These are phyloP conservation scores for Drosophila kuntzei DNA, from an alignment of 2,888 invertebrate genomes.

Conservation along the genomic window DNA sequence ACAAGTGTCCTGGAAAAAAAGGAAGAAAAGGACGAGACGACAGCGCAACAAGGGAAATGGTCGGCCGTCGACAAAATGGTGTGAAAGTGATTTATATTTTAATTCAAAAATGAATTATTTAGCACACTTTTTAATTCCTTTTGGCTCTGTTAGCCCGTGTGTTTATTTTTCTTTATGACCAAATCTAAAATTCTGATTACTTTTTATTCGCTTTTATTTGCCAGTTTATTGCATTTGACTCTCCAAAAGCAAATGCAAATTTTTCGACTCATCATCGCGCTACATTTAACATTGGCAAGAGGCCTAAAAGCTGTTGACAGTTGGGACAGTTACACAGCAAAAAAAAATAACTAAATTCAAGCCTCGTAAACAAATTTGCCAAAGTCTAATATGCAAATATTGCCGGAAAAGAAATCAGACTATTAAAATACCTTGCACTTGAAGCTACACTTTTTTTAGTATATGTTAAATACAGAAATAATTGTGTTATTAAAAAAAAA, in stretches of 20 bases:
- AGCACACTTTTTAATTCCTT: slow-evolving; percentile 80
- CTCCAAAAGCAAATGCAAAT: slow-evolving; percentile 71
- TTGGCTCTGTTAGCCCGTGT: slow-evolving; percentile 54
- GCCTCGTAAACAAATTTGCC: slow-evolving; percentile 51
- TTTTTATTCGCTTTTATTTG: slow-evolving; percentile 75
- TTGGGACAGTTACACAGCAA: slow-evolving; percentile 20
- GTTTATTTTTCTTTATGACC: slow-evolving; percentile 54
- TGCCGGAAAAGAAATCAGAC: not conserved
- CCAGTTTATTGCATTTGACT: slow-evolving; percentile 75
- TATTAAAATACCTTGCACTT: slow-evolving; percentile 4
- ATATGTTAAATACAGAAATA: not conserved
- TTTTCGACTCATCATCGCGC: slow-evolving; percentile 73
- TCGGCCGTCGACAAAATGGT: slow-evolving; percentile 72
- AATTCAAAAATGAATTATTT: slow-evolving; percentile 83
- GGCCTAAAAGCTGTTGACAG: slow-evolving; percentile 71
- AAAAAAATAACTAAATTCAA: slow-evolving; percentile 31
- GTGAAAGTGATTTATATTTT: slow-evolving; percentile 83
- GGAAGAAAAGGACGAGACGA: slow-evolving; percentile 37
- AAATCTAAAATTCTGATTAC: slow-evolving; percentile 81
- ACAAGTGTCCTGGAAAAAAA: slow-evolving; percentile 72
- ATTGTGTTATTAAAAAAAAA: not conserved
- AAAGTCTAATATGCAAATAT: slow-evolving; percentile 42
- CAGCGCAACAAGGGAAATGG: slow-evolving; percentile 22
- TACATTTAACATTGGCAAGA: slow-evolving; percentile 71
- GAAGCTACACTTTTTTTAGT: not conserved